phyloP scores from a whole-genome alignment of 2,888 invertebrate species.

The Therioaphis trifolii region DNA sequence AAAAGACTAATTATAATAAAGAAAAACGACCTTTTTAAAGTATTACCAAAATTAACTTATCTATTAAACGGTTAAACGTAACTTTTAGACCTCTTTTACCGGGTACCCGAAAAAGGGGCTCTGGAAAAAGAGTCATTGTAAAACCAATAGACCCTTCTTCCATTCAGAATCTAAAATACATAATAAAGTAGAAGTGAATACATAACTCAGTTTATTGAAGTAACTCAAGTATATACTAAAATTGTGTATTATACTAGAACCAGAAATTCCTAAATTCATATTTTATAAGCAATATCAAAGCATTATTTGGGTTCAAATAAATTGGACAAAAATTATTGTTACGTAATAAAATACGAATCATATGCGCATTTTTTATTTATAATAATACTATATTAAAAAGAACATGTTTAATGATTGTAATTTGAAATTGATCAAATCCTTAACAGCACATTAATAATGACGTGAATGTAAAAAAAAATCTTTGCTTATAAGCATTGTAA shows the following conservation, averaged over 20 bases:
- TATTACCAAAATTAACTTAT: too few relatives aligned
- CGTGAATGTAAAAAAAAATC: not conserved
- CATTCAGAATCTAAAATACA: too few relatives aligned
- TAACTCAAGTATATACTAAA: not conserved
- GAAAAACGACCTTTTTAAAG: too few relatives aligned
- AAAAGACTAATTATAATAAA: too few relatives aligned
- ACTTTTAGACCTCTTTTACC: too few relatives aligned
- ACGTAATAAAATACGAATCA: not conserved
- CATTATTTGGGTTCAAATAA: not conserved
- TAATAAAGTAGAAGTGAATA: not conserved
- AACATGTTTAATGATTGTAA: not conserved
- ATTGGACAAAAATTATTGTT: conserved; percentile 3
- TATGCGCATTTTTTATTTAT: not conserved
- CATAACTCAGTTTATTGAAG: too few relatives aligned
- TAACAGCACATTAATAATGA: not conserved
- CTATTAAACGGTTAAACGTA: too few relatives aligned
- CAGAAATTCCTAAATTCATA: conserved; percentile 7
- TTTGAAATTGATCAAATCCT: not conserved
- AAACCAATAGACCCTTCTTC: too few relatives aligned
- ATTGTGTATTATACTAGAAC: too few relatives aligned
- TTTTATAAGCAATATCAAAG: conserved; percentile 2
- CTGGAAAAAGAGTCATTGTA: too few relatives aligned
- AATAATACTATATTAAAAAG: not conserved
- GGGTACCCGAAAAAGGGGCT: too few relatives aligned
- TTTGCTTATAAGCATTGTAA: too few relatives aligned